Evolutionary conservation across 2,888 invertebrate species (phyloP).

Genomic region (Teleogryllus oceanicus): DNA sequence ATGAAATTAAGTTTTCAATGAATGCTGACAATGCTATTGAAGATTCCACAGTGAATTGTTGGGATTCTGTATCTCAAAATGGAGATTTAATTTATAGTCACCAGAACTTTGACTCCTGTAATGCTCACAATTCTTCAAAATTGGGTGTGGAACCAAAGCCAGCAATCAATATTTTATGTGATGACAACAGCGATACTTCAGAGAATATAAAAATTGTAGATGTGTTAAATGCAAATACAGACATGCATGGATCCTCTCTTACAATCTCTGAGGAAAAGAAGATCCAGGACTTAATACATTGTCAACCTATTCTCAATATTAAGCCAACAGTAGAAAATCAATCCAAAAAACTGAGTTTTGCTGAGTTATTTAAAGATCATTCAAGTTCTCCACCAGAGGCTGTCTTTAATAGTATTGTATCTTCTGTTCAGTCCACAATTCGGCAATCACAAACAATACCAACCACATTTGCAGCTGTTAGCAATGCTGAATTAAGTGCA

Average conservation of each 20-base stretch:
- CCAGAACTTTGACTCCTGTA: no score
- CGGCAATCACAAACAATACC: background rate
- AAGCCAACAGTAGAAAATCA: background rate
- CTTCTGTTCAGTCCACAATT: background rate
- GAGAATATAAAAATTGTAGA: background rate
- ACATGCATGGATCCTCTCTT: background rate
- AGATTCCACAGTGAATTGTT: background rate
- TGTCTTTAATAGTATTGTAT: background rate
- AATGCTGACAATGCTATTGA: background rate
- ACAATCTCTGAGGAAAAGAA: no score
- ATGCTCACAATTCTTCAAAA: no score
- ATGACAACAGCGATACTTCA: background rate
- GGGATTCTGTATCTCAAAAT: background rate
- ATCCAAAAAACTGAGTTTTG: slow-evolving; percentile 6
- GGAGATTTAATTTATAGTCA: background rate
- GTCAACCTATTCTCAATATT: background rate
- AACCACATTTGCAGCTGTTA: background rate
- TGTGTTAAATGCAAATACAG: background rate
- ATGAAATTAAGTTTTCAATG: background rate
- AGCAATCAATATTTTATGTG: background rate
- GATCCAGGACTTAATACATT: background rate
- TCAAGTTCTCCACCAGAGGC: background rate
- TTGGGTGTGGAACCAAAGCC: background rate
- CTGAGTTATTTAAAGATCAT: background rate
- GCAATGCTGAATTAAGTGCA: background rate